Evolutionary conservation across 2,888 invertebrate species (phyloP).

Genomic region (Hylaea fasciaria): DNA sequence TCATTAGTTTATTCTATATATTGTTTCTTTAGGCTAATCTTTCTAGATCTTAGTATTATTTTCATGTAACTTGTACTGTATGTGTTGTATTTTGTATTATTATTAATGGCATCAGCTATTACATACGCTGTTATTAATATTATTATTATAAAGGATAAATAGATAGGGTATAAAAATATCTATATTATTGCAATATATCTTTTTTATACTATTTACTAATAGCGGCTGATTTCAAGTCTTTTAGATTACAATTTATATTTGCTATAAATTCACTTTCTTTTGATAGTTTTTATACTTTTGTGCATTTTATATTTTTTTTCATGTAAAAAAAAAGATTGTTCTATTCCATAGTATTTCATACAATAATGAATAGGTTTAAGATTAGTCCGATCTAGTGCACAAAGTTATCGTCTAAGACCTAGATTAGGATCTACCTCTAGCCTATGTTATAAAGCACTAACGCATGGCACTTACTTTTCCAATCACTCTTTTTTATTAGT

Average conservation of each 20-base stretch:
- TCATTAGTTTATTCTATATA: no score
- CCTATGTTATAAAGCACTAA: slow-evolving; percentile 68
- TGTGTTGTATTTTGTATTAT: background rate
- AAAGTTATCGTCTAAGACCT: slow-evolving; percentile 7
- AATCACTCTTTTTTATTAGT: slow-evolving; percentile 56
- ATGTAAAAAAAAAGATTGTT: no score
- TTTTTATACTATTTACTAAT: background rate
- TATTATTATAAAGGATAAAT: no score
- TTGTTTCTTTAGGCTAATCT: no score
- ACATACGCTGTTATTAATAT: no score
- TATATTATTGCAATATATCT: no score
- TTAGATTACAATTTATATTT: background rate
- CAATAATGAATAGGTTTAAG: background rate
- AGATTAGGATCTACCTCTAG: slow-evolving; percentile 35
- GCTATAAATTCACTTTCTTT: background rate
- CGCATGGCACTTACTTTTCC: slow-evolving; percentile 71
- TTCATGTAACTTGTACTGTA: no score
- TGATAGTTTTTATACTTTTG: no score
- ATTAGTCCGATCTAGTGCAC: background rate
- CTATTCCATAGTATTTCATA: no score
- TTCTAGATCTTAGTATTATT: no score
- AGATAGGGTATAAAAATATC: slow-evolving; percentile 6
- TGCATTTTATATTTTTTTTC: no score
- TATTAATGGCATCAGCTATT: background rate
- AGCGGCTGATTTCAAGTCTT: slow-evolving; percentile 9